Evolutionary conservation across 1,140 invertebrate species (phyloP), one percentile per base, ranked within the genome.

Genomic region (Heliconius hermathena): DNA sequence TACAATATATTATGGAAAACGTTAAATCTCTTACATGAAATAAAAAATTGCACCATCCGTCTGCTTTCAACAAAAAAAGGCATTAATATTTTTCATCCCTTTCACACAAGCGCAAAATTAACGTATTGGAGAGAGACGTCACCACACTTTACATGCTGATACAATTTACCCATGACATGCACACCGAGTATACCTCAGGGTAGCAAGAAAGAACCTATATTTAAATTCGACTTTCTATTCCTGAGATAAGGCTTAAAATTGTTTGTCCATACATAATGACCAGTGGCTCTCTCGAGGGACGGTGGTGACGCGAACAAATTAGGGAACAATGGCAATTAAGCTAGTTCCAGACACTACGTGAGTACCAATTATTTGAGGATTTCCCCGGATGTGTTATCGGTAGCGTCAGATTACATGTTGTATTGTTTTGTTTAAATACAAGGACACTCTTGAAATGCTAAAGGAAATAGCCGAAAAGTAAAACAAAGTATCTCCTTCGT

Each of bases 281-380:
- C 82, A 86, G 78, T 83, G 80, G 83, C 74, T 71, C 80, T 86
- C 84, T 83, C 81, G 20, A 76, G 81, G 82, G 83, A 81, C 83
- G 80, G 87, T 86, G 86, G 85, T 80, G 87, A 88, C 87, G 84
- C 82, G 87, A 86, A 87, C 87, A 88, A 88, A 88, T 88, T 88
- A 87, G 82, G 82, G 85, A 82, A 86, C 87, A 88, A 88, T 88
- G 86, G 83, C 86, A 88, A 88, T 88, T 88, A 88, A 85, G 86
- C 83, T 82, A 79, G 82, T 84, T 87, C 73, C 81, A 83, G 81
- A 80, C 81, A 80, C 75, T 79, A 85, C 83, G 83, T 83, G 84
- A 81, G 76, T 77, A 74, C 83, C 86, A 86, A 88, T 88, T 86
- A 86, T 84, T 86, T 83, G 80, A 76, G 81, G 83, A 86, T 84